phyloP scores from a whole-genome alignment of 2,113 vertebrate species.

The Triplophysa tibetana region DNA sequence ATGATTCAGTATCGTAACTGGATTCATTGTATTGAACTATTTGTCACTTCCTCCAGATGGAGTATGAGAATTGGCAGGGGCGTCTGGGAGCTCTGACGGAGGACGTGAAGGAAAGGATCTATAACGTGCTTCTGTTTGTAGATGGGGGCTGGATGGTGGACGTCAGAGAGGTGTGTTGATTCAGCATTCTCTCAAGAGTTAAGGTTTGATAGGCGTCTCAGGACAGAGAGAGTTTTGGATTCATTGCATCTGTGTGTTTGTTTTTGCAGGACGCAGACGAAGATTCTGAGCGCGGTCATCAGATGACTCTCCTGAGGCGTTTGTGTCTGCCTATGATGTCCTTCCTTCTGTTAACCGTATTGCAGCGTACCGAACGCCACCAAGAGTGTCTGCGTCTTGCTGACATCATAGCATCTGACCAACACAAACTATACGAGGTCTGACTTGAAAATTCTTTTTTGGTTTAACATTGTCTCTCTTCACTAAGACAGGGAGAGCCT shows the following conservation, averaged over 20 bases:
- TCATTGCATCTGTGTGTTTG: not conserved
- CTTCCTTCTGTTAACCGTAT: conserved; percentile 87
- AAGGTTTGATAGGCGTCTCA: not conserved
- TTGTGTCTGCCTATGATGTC: conserved; percentile 90
- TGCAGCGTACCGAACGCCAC: conserved; percentile 87
- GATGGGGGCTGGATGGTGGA: conserved; percentile 99
- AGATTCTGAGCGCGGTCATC: conserved; percentile 84
- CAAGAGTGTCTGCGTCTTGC: conserved; percentile 92
- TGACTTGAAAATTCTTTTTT: conserved; percentile 20
- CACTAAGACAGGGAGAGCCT: not conserved
- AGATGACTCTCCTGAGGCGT: conserved; percentile 84
- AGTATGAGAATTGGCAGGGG: conserved; percentile 85
- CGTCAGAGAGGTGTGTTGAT: conserved; percentile 82
- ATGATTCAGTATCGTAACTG: too few species aligned
- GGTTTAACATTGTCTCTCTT: not conserved
- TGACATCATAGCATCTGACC: conserved; percentile 88
- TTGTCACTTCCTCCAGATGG: conserved; percentile 70
- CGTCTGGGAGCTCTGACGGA: conserved; percentile 86
- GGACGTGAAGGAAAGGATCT: conserved; percentile 95
- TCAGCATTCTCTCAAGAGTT: not conserved
- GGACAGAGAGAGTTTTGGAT: conserved; percentile 2
- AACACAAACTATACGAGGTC: conserved; percentile 89
- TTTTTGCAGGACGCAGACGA: conserved; percentile 81
- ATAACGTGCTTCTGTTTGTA: conserved; percentile 95
- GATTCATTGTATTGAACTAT: not conserved